A percentile compares a stretch with the other conserved stretches of the same genome.
These are phyloP conservation scores for Rhopalosiphum padi DNA, from an alignment of 1,140 invertebrate genomes.

Conservation along the genomic window DNA sequence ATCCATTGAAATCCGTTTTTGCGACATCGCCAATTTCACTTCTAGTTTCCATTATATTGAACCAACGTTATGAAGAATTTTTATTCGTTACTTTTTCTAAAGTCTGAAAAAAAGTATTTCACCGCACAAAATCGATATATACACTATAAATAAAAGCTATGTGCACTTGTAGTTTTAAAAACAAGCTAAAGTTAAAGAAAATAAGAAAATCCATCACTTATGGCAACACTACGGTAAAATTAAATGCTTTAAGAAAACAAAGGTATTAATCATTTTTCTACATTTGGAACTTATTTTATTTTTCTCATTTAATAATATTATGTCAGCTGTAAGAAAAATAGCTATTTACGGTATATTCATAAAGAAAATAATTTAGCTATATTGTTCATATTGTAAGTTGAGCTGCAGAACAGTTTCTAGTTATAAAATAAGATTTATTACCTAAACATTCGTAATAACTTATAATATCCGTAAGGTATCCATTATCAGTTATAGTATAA, in stretches of 20 bases:
- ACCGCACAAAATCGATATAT: neutral
- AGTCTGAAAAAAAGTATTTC: constrained; percentile 9
- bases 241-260: constrained; percentile 21
- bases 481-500: neutral
- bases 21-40: neutral
- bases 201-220: constrained; percentile 30
- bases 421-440: neutral
- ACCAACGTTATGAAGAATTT: neutral
- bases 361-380: neutral
- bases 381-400: neutral
- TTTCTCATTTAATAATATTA: neutral
- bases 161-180: constrained; percentile 14
- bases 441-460: neutral
- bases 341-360: neutral
- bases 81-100: neutral
- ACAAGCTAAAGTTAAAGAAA: constrained; percentile 26
- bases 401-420: neutral
- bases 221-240: neutral
- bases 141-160: constrained; percentile 26
- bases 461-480: neutral
- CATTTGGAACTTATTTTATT: neutral
- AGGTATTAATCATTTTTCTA: constrained; percentile 25
- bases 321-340: neutral
- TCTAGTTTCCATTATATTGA: neutral
- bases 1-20: neutral